Evolutionary conservation across 1,140 invertebrate species (phyloP).

Genomic region (Hydropsyche tenuis): DNA sequence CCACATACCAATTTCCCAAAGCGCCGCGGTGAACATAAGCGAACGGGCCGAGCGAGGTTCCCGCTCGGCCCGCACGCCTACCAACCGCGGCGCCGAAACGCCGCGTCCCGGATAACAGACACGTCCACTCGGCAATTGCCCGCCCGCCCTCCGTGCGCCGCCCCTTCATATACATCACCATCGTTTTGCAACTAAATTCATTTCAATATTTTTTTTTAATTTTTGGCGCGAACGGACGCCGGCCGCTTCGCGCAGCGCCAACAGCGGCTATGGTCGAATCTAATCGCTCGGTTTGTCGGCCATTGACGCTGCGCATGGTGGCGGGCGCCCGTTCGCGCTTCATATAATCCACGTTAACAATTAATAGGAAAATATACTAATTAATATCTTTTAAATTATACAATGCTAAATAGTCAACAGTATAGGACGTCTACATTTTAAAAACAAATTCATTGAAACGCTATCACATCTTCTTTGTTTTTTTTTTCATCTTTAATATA

Average conservation of each 20-base stretch:
- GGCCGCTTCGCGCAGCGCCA: background rate
- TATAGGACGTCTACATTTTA: constrained; percentile 41
- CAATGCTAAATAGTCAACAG: constrained; percentile 41
- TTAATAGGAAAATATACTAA: constrained; percentile 42
- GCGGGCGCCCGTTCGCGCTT: too few species aligned
- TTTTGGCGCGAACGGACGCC: too few species aligned
- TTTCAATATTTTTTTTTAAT: constrained; percentile 7
- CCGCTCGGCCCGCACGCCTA: too few species aligned
- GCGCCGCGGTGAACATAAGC: too few species aligned
- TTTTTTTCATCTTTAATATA: background rate
- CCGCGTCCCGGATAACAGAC: too few species aligned
- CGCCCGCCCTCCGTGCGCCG: background rate
- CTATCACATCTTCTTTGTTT: constrained; percentile 37
- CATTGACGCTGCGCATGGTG: too few species aligned
- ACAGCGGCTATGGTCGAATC: too few species aligned
- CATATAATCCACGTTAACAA: constrained; percentile 33
- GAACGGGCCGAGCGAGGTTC: too few species aligned
- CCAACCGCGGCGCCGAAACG: too few species aligned
- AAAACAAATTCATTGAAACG: constrained; percentile 41
- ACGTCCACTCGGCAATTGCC: background rate
- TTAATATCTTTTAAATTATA: constrained; percentile 41
- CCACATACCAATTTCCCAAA: too few species aligned
- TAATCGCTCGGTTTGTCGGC: too few species aligned
- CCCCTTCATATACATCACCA: constrained; percentile 23
- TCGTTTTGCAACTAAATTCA: constrained; percentile 40